Evolutionary conservation across 2,113 vertebrate species (phyloP).

Genomic region (Cyanocitta stelleri): DNA sequence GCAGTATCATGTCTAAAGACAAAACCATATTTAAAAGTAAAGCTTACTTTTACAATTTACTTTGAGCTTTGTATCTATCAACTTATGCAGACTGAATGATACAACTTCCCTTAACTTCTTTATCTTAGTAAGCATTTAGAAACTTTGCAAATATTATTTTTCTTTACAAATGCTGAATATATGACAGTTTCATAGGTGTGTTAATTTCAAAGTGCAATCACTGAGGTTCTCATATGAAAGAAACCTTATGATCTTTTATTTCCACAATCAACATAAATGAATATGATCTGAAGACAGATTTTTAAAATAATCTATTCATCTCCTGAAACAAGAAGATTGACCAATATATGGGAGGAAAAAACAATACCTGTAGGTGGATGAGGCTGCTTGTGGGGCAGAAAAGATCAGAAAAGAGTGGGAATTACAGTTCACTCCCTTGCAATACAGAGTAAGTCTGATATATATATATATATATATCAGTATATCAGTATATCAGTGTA

Average conservation of each 20-base stretch:
- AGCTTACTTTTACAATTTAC: not conserved
- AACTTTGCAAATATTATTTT: not conserved
- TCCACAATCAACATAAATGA: not conserved
- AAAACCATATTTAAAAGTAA: not conserved
- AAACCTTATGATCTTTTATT: not conserved
- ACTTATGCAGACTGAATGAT: not conserved
- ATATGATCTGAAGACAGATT: not conserved
- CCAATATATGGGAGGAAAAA: not conserved
- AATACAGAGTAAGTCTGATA: not conserved
- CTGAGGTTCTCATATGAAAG: not conserved
- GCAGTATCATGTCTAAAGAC: not conserved
- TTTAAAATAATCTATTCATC: not conserved
- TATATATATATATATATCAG: too few species aligned
- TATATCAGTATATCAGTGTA: too few species aligned
- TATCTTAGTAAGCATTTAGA: not conserved
- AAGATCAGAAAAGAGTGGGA: not conserved
- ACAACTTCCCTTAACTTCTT: not conserved
- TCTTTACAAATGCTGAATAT: not conserved
- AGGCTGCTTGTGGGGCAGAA: not conserved
- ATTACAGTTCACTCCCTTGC: not conserved
- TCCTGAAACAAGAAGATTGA: not conserved
- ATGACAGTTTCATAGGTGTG: not conserved
- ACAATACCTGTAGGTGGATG: not conserved
- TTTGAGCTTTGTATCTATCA: not conserved
- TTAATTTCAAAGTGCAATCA: not conserved